Evolutionary conservation across 2,113 vertebrate species (phyloP).

Genomic region (Puffinus mauretanicus): DNA sequence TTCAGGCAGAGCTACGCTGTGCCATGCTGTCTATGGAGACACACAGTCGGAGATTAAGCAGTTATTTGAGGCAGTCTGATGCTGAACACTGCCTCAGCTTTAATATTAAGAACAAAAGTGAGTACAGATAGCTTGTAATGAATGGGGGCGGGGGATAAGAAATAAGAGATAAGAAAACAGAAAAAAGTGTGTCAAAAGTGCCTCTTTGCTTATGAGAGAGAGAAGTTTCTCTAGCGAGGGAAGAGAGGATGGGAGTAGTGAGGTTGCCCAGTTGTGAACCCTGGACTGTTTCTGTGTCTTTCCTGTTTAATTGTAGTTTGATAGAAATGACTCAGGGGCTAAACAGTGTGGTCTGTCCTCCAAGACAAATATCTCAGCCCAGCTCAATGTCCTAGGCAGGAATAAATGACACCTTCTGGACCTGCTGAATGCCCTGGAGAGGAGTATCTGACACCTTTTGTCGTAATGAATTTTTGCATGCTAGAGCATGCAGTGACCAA

Average conservation of each 20-base stretch:
- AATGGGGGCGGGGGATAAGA: not conserved
- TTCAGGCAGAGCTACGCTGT: rapidly evolving
- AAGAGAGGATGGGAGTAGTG: not conserved
- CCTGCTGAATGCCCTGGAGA: not conserved
- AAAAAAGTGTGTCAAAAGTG: not conserved
- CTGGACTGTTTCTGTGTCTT: not conserved
- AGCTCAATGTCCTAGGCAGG: not conserved
- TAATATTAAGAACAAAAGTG: not conserved
- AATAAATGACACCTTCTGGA: not conserved
- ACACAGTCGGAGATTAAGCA: rapidly evolving
- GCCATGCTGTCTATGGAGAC: rapidly evolving
- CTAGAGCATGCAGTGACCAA: not conserved
- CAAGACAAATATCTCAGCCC: not conserved
- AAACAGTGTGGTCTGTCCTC: not conserved
- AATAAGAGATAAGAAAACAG: not conserved
- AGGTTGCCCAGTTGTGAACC: not conserved
- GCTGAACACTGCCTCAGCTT: not conserved
- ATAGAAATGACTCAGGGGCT: not conserved
- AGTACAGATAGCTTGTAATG: not conserved
- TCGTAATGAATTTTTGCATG: not conserved
- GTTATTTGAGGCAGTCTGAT: not conserved
- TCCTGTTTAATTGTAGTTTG: not conserved
- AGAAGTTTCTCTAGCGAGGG: not conserved
- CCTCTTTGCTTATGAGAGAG: not conserved
- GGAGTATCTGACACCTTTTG: not conserved